A percentile compares a stretch with the other conserved stretches of the same genome.
phyloP scores from a whole-genome alignment of 2,797 vertebrate species.

The Anas flavirostris region DNA sequence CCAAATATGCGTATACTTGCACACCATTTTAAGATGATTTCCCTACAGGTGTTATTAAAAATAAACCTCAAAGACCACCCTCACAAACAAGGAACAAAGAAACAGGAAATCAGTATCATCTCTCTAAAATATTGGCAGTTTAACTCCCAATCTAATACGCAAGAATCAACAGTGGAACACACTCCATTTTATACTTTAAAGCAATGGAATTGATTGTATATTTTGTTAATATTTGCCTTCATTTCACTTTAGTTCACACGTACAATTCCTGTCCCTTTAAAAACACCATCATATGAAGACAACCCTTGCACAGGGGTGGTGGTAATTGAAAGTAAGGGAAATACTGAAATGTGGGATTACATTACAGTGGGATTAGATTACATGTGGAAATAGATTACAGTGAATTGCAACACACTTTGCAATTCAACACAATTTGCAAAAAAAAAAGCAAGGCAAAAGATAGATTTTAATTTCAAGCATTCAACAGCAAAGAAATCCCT shows the following conservation, averaged over 20 bases:
- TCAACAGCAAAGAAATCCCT: not conserved
- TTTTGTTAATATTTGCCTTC: not conserved
- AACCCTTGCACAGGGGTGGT: not conserved
- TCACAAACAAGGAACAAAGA: not conserved
- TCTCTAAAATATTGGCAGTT: not conserved
- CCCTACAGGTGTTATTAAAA: not conserved
- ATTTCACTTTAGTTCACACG: not conserved
- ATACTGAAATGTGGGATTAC: not conserved
- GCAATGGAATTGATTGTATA: not conserved
- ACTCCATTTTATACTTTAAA: not conserved
- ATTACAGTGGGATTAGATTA: too few species aligned
- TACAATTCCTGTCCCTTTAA: not conserved
- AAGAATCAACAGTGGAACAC: not conserved
- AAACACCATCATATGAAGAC: not conserved
- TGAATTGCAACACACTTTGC: not conserved
- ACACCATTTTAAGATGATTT: not conserved
- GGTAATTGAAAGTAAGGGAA: not conserved
- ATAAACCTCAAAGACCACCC: not conserved
- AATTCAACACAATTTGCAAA: too few species aligned
- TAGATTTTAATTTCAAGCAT: not conserved
- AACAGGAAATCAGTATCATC: not conserved
- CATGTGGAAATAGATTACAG: not conserved
- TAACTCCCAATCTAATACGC: not conserved
- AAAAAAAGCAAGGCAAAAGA: not conserved
- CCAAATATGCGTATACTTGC: not conserved